Evolutionary conservation across 2,797 vertebrate genomes (phyloP), one percentile per base, ranked within the genome.

Genomic region (Microtus californicus): DNA sequence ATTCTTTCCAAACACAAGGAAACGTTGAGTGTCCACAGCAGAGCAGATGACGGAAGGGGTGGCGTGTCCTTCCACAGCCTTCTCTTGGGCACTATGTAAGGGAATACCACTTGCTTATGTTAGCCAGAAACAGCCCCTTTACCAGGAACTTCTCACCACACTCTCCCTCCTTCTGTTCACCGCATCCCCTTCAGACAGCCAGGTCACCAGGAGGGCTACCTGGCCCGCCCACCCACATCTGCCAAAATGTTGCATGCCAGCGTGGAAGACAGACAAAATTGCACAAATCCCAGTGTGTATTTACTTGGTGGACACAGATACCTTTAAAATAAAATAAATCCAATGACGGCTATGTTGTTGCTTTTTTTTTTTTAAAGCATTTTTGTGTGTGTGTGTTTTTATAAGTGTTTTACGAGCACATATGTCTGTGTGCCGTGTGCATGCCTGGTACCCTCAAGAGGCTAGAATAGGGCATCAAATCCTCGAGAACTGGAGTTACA

Each of bases 211-310:
- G 15, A 65, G 85, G 82, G 71, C 81, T 76, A 51, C 90, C 95
- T 92, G 96, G 95, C 92, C 80, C 54, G 79, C 93, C 95, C 95
- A 81, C 87, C 97, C 94, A 97, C 95, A 92, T 96, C 98, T 97
- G 97, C 97, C 98, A 97, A 97, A 97, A 97, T 94, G 92, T 98
- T 98, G 98, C 98, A 98, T 98, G 98, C 97, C 93, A 92, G 93
- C 15, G 97, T 97, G 95, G 97, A 96, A 97, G 90, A 97, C 71
- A 97, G 91, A 97, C 92, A 90, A 97, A 96, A 97, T 93, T 34
- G 61, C 96, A 97, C 96, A 97, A 93, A 93, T 80, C 96, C 93
- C 96, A 92, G 86, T 97, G 96, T 98, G 97, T 98, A 97, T 98
- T 98, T 97, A 97, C 73, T 97, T 96, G 93, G 94, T 98, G 96